Conservation (phyloP, 2,113 vertebrate genomes). For the Microcebus murinus region DNA sequence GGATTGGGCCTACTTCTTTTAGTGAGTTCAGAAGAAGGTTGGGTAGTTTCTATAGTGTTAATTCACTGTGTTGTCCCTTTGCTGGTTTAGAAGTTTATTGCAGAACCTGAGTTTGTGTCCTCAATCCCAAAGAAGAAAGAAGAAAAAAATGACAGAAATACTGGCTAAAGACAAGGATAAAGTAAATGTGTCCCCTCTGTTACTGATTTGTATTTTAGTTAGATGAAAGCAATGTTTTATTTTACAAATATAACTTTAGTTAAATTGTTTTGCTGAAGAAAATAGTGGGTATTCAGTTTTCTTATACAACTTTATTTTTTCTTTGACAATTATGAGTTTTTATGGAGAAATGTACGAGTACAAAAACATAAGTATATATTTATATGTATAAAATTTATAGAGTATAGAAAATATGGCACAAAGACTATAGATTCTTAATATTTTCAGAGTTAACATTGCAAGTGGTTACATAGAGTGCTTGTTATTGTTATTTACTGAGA, state of each 20-base stretch:
- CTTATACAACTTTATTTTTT: constrained; percentile 16
- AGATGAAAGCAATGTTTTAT: background rate
- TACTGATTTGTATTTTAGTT: background rate
- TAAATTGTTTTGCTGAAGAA: background rate
- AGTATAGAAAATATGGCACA: background rate
- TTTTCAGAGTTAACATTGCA: background rate
- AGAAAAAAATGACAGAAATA: background rate
- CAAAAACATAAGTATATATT: background rate
- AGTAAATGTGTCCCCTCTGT: background rate
- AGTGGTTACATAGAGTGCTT: background rate
- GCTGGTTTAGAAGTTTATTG: background rate
- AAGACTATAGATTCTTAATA: background rate
- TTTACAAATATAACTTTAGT: background rate
- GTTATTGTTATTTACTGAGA: background rate
- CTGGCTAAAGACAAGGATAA: background rate
- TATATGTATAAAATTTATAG: background rate
- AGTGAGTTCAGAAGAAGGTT: background rate
- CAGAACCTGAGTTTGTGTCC: background rate
- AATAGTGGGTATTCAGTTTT: background rate
- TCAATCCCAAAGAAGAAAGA: background rate
- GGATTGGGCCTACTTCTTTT: background rate
- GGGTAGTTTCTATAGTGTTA: background rate
- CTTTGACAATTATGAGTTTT: background rate
- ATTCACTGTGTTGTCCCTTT: background rate
- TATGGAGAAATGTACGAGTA: background rate